These are phyloP conservation scores for Fringilla coelebs DNA, from an alignment of 2,797 vertebrate genomes.

Conservation along the genomic window DNA sequence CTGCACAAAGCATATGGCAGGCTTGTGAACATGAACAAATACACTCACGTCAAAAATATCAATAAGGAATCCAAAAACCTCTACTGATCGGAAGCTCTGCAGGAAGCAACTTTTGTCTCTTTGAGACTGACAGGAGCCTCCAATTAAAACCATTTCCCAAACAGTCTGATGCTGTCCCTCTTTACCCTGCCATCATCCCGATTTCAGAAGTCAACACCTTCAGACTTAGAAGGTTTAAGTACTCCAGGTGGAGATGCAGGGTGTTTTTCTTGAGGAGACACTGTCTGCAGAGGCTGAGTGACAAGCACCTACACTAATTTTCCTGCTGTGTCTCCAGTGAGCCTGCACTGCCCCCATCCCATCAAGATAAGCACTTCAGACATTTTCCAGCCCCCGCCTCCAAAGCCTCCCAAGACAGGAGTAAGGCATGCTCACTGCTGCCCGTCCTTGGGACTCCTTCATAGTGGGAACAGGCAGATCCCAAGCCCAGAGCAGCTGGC, in stretches of 20 bases:
- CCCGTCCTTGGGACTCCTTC: neutral
- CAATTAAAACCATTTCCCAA: neutral
- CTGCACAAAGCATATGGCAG: slow-evolving; percentile 16
- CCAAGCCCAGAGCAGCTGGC: neutral
- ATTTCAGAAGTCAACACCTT: neutral
- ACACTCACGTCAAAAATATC: neutral
- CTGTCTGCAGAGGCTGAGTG: neutral
- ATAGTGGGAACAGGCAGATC: neutral
- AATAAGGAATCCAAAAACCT: neutral
- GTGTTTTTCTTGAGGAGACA: neutral
- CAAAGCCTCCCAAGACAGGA: neutral
- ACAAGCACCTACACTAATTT: neutral
- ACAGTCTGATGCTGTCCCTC: neutral
- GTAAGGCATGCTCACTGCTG: neutral
- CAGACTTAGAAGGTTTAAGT: neutral
- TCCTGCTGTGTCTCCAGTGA: neutral
- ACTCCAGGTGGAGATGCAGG: neutral
- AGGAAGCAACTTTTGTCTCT: neutral
- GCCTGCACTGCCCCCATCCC: slow-evolving; percentile 12
- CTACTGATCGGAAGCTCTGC: neutral
- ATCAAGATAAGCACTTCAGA: neutral
- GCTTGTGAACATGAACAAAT: neutral
- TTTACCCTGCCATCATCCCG: neutral
- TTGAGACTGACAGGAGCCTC: neutral
- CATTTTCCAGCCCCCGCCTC: neutral